Conservation (phyloP, 2,888 invertebrate species). For the Stenotaenia linearis region DNA sequence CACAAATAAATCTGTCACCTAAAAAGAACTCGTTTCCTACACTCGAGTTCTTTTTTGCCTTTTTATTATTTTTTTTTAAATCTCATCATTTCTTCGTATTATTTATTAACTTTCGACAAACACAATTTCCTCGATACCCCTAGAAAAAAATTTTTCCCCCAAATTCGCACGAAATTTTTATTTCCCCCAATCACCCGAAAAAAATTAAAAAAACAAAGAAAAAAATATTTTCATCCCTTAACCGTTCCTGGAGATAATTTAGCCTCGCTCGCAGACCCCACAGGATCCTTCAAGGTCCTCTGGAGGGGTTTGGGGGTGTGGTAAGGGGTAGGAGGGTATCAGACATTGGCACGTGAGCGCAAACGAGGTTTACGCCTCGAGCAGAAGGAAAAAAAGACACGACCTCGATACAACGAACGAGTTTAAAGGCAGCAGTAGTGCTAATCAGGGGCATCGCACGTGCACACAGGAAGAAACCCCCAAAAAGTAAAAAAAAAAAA, state of each 20-base stretch:
- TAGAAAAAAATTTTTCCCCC: not conserved
- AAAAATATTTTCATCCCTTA: not conserved
- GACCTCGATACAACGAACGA: not conserved
- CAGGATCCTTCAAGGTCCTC: slow-evolving; percentile 7
- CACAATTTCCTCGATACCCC: not conserved
- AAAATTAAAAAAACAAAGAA: not conserved
- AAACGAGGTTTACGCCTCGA: slow-evolving; percentile 10
- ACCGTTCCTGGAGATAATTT: not conserved
- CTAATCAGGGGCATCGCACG: slow-evolving; percentile 14
- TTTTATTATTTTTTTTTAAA: not conserved
- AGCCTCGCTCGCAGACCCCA: slow-evolving; percentile 3
- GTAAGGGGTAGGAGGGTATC: not conserved
- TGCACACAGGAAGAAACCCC: slow-evolving; percentile 1
- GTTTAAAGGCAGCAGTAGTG: not conserved
- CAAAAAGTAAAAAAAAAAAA: not conserved
- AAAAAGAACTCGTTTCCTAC: slow-evolving; percentile 5
- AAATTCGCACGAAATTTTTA: no score
- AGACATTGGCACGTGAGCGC: slow-evolving; percentile 19
- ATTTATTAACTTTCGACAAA: not conserved
- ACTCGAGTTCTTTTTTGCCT: not conserved
- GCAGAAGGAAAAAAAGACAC: not conserved
- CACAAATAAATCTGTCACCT: slow-evolving; percentile 15
- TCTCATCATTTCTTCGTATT: not conserved
- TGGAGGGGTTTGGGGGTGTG: not conserved
- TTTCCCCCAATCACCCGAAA: not conserved